Percentiles rank a stretch among this genome's conserved stretches.
Evolutionary conservation across 2,797 vertebrate genomes (phyloP).

Genomic region (Sarcophilus harrisii): DNA sequence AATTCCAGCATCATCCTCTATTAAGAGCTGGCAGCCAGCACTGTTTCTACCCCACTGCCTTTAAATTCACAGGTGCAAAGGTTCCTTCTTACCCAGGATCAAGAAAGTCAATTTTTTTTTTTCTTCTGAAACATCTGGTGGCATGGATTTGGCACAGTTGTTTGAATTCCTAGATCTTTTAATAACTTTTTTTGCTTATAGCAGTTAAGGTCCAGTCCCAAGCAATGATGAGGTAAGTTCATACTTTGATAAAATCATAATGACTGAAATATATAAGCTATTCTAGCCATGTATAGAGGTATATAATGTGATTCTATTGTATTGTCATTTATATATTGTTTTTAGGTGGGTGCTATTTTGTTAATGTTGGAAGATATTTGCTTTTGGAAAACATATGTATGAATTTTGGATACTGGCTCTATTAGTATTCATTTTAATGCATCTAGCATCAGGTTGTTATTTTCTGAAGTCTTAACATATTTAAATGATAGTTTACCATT

Average conservation of each 20-base stretch:
- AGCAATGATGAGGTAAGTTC: not conserved
- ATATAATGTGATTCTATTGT: not conserved
- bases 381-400: not conserved
- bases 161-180: not conserved
- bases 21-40: no score
- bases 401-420: accelerated
- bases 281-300: not conserved
- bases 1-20: no score
- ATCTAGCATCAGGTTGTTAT: not conserved
- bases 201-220: not conserved
- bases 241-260: not conserved
- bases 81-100: no score
- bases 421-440: not conserved
- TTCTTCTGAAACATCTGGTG: not conserved
- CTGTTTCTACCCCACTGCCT: no score
- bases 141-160: not conserved
- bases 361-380: not conserved
- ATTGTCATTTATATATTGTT: not conserved
- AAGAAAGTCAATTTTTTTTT: not conserved
- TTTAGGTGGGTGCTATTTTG: not conserved
- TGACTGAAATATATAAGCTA: not conserved
- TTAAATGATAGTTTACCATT: slow-evolving; percentile 3
- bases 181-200: not conserved
- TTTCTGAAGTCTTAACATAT: not conserved
- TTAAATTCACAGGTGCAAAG: no score